Percentiles rank a stretch among this genome's conserved stretches.
Evolutionary conservation across 2,888 invertebrate genomes (phyloP).

Genomic region (Noctua fimbriata): DNA sequence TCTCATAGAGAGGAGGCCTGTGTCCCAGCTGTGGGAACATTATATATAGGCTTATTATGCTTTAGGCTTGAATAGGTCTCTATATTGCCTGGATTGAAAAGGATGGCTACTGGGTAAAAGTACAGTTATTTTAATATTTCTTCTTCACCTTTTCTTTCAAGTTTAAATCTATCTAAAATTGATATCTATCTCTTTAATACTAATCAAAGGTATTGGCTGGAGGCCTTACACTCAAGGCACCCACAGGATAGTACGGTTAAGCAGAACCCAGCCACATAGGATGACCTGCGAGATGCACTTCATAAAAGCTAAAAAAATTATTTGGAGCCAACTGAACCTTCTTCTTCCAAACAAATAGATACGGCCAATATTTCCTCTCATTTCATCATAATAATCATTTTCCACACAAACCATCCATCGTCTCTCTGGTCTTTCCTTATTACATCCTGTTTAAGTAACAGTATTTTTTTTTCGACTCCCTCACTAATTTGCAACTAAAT

Average conservation of each 20-base stretch:
- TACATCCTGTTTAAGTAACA: neutral
- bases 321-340: neutral
- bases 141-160: neutral
- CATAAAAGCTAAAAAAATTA: no score
- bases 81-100: neutral
- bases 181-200: neutral
- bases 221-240: no score
- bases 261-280: no score
- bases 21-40: no score
- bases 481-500: slow-evolving; percentile 44
- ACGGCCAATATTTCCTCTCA: neutral
- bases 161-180: neutral
- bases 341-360: neutral
- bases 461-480: neutral
- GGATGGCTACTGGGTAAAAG: neutral
- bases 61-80: neutral
- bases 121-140: neutral
- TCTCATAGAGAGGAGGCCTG: no score
- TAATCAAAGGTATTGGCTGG: neutral
- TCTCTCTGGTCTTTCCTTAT: neutral
- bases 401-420: neutral
- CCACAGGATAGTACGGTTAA: no score
- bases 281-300: no score
- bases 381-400: neutral
- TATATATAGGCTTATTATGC: neutral